Conservation (phyloP, 2,797 vertebrate species). For the Halcyon chelicuti region DNA sequence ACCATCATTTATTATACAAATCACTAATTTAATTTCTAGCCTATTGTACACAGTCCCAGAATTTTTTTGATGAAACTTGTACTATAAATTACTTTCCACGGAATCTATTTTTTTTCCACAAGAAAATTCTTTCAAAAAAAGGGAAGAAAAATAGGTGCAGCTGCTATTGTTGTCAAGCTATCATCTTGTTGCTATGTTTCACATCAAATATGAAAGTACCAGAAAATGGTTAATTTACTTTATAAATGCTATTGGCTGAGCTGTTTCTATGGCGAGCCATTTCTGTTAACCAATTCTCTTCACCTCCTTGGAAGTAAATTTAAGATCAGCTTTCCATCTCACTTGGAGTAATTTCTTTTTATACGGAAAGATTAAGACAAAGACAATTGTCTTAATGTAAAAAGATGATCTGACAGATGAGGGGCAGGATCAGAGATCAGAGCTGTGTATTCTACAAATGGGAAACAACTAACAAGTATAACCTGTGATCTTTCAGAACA, state of each 20-base stretch:
- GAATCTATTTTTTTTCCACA: constrained; percentile 29
- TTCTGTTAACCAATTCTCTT: neutral
- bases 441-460: neutral
- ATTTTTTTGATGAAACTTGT: constrained; percentile 8
- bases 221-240: constrained; percentile 15
- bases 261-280: constrained; percentile 39
- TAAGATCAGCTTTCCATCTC: neutral
- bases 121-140: neutral
- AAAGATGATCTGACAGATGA: neutral
- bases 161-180: constrained; percentile 40
- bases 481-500: neutral
- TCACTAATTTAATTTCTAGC: constrained; percentile 58
- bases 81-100: constrained; percentile 35
- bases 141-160: neutral
- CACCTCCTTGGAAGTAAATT: neutral
- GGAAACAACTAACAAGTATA: neutral
- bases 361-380: neutral
- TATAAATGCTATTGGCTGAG: neutral
- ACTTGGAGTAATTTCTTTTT: neutral
- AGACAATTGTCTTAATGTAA: neutral
- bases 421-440: neutral
- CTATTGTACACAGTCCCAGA: constrained; percentile 18
- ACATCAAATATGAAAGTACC: neutral
- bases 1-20: constrained; percentile 46
- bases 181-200: constrained; percentile 39